phyloP scores from a whole-genome alignment of 2,113 vertebrate genomes.

The Microtus ochrogaster region DNA sequence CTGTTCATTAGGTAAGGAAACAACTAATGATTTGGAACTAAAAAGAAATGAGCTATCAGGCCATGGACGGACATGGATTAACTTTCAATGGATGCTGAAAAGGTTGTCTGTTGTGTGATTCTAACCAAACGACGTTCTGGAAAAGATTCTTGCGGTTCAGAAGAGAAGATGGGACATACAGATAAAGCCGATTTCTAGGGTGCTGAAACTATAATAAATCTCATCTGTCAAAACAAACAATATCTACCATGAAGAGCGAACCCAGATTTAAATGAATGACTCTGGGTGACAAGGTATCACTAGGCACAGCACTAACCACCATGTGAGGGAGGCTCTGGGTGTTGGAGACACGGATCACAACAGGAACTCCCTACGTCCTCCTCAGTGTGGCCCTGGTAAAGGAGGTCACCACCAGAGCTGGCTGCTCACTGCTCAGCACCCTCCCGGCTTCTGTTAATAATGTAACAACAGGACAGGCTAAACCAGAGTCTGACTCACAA shows the following conservation, averaged over 20 bases:
- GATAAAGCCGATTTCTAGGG: background rate
- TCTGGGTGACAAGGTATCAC: background rate
- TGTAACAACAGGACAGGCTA: constrained; percentile 35
- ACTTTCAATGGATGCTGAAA: background rate
- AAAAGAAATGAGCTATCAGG: background rate
- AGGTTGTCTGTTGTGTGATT: background rate
- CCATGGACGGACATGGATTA: background rate
- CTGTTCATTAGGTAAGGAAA: background rate
- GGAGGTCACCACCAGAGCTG: background rate
- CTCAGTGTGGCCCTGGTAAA: background rate
- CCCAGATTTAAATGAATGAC: background rate
- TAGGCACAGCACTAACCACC: background rate
- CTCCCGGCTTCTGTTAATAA: constrained; percentile 7
- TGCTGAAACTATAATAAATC: background rate
- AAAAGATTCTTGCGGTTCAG: background rate
- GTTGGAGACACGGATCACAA: no score
- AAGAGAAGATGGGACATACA: background rate
- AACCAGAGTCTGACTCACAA: constrained; percentile 39
- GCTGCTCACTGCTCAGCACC: constrained; percentile 6
- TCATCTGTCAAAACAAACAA: background rate
- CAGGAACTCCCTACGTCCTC: background rate
- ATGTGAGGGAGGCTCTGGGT: background rate
- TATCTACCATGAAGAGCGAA: background rate
- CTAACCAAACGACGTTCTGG: background rate
- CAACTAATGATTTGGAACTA: background rate